Evolutionary conservation across 2,113 vertebrate species (phyloP).

Genomic region (Tinamus guttatus): DNA sequence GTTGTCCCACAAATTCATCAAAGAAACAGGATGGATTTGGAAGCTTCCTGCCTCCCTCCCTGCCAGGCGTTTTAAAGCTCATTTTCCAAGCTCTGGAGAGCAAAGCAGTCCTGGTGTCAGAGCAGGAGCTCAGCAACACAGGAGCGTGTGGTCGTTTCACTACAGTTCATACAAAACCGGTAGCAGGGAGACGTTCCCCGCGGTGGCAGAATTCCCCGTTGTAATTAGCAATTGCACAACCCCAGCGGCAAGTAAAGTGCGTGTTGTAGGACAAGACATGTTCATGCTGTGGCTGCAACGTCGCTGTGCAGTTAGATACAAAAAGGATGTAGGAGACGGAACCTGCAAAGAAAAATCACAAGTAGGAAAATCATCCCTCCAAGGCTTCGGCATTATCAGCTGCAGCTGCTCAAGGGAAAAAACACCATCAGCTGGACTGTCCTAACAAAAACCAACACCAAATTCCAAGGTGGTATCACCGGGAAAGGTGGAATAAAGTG

Average conservation of each 20-base stretch:
- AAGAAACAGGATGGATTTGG: not conserved
- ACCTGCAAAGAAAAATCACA: fast-evolving
- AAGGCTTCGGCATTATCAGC: not conserved
- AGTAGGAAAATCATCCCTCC: not conserved
- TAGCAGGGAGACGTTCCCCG: not conserved
- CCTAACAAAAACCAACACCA: not conserved
- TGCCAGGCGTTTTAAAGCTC: not conserved
- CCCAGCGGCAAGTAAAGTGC: not conserved
- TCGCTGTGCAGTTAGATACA: fast-evolving
- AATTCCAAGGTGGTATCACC: not conserved
- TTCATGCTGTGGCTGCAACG: not conserved
- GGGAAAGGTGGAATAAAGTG: fast-evolving
- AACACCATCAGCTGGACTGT: not conserved
- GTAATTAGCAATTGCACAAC: not conserved
- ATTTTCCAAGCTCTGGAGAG: not conserved
- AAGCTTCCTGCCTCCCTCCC: not conserved
- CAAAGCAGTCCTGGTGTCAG: fast-evolving
- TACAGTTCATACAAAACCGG: not conserved
- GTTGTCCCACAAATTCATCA: not conserved
- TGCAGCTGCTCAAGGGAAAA: not conserved
- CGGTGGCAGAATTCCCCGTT: not conserved
- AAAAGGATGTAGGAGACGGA: not conserved
- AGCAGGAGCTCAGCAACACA: not conserved
- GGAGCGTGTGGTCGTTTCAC: fast-evolving
- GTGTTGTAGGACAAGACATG: not conserved